Conservation (phyloP, 2,888 invertebrate species). For the Entomobrya multifasciata region DNA sequence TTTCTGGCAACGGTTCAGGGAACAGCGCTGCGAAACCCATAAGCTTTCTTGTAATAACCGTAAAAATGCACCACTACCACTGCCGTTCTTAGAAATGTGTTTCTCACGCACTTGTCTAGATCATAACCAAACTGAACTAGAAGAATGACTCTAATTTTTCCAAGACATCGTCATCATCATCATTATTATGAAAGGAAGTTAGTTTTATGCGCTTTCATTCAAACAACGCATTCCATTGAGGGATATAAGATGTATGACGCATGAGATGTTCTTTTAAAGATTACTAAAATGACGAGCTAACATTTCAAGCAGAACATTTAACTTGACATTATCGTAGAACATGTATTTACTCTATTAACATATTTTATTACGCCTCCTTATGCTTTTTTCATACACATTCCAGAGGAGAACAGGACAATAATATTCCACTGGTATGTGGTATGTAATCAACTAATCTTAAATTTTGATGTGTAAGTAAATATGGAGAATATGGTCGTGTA, state of each 20-base stretch:
- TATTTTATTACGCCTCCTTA: constrained; percentile 32
- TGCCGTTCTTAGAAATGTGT: constrained; percentile 20
- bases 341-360: constrained; percentile 54
- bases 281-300: constrained; percentile 60
- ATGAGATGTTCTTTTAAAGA: constrained; percentile 36
- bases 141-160: neutral
- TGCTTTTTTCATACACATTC: neutral
- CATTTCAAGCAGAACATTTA: constrained; percentile 68
- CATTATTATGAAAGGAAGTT: neutral
- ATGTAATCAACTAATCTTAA: constrained; percentile 13
- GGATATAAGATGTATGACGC: neutral
- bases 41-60: constrained; percentile 1
- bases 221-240: constrained; percentile 24
- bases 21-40: constrained; percentile 24
- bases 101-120: constrained; percentile 43
- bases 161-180: neutral
- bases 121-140: neutral
- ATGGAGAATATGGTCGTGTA: neutral
- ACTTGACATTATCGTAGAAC: constrained; percentile 69
- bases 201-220: neutral
- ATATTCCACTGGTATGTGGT: neutral
- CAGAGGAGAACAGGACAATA: neutral
- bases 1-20: constrained; percentile 66
- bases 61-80: constrained; percentile 37
- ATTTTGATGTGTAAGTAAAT: constrained; percentile 21